Evolutionary conservation across 1,140 invertebrate species (phyloP).

Genomic region (Musca vetustissima): DNA sequence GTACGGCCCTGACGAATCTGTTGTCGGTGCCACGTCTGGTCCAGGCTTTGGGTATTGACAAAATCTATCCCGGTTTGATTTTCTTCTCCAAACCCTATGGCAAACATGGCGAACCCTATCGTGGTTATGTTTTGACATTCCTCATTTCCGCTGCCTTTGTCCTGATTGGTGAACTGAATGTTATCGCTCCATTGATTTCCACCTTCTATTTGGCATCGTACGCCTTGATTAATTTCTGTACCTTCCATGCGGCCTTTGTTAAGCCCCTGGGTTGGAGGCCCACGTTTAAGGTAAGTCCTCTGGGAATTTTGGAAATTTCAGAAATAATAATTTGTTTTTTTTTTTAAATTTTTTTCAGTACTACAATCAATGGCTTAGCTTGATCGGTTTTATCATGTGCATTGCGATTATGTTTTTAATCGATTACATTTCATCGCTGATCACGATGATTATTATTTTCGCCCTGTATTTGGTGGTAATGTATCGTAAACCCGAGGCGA

Average conservation of each 20-base stretch:
- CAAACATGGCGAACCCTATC: conserved; percentile 86
- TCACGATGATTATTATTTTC: conserved; percentile 87
- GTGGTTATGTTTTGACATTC: conserved; percentile 91
- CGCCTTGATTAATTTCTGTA: conserved; percentile 94
- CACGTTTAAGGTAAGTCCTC: conserved; percentile 78
- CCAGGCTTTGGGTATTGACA: conserved; percentile 91
- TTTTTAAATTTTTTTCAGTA: too few relatives aligned
- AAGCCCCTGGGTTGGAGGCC: conserved; percentile 86
- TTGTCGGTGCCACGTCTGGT: conserved; percentile 88
- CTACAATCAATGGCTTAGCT: conserved; percentile 92
- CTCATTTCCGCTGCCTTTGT: conserved; percentile 82
- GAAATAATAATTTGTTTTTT: conserved; percentile 6
- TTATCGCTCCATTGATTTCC: conserved; percentile 91
- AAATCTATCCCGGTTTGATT: conserved; percentile 90
- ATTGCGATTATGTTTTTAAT: conserved; percentile 94
- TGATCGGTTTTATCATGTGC: conserved; percentile 86
- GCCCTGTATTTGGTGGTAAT: conserved; percentile 86
- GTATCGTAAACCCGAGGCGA: conserved; percentile 93
- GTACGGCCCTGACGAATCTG: conserved; percentile 92
- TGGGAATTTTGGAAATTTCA: conserved; percentile 11
- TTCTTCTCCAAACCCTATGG: conserved; percentile 94
- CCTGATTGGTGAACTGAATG: conserved; percentile 89
- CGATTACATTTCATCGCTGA: conserved; percentile 85
- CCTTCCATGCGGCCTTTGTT: conserved; percentile 85
- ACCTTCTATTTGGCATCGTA: conserved; percentile 97